Evolutionary conservation across 2,113 vertebrate species (phyloP), one percentile per base, ranked within the genome.

Genomic region (Pogona vitticeps): DNA sequence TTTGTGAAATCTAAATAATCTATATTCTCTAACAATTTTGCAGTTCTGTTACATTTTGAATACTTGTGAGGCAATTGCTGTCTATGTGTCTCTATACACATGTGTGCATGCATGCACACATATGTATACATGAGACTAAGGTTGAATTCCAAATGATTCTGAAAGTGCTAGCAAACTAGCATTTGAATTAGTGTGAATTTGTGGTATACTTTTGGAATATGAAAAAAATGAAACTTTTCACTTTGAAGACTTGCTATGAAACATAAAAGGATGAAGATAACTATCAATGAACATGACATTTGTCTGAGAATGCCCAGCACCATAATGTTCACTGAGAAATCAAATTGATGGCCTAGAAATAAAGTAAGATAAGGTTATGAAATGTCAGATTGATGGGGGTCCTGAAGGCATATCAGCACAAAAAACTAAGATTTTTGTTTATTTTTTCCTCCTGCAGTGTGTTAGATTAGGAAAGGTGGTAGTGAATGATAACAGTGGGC

Each of bases 301-400:
- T 94, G 71, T 76, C 84, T 86, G 56, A 87, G 87, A 94, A 92
- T 86, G 85, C 81, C 89, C 94, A 17, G 81, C 77, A 58, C 67
- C 90, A 68, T 89, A 76, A 83, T 94, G 46, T 85, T 72, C 72
- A 76, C 89, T 82, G 91, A 56, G 85, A 92, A 94, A 94, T 83
- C 90, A 93, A 89, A 80, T 82, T 56, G 86, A 92, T 93, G 89
- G 91, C 93, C 92, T 92, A 73, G 83, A 94, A 94, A 94, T 81
- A 81, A 46, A 72, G 92, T 88, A 91, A 93, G 78, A 89, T 85
- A 94, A 91, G 82, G 91, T 95, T 94, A 93, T 36, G 89, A 96
- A 96, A 95, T 95, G 90, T 92, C 94, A 91, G 65, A 80, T 91
- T 91, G 81, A 15, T 61, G 15, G 82, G 82, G 71, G 21, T 89